Evolutionary conservation across 2,113 vertebrate genomes (phyloP), one percentile per base, ranked within the genome.

Genomic region (Aythya baeri): DNA sequence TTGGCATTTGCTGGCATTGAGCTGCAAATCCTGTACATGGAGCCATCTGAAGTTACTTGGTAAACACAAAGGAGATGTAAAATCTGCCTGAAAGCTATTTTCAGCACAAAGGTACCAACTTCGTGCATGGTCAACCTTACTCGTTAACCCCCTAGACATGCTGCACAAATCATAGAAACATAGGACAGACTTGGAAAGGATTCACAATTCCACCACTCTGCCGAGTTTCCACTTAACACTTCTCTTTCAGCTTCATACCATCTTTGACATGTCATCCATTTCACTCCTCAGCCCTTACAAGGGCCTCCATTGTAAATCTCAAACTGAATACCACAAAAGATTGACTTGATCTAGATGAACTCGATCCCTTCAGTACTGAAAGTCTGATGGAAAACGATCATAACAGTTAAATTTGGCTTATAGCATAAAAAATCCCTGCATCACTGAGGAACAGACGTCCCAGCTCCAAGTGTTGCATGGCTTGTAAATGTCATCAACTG

Each of bases 1-100:
- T 84, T 89, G 52, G 43, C 58, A 67, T 88, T 95, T 94, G 18
- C 67, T 88, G 52, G 57, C 43, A 81, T 22, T 80, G 57, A 92
- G 79, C 82, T 77, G 36, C 1, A 4, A 93, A 88, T 71, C 36
- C 22, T 71, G 27, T 55, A 46, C 5, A 2, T 5, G 16, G 9
- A 90, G 49, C 44, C 79, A 91, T 29, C 25, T 76, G 27, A 94
- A 88, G 49, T 81, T 77, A 63, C 38, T 57, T 7, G 22, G 72
- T 57, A 80, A 93, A 93, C 49, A 78, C 41, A 44, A 86, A 83
- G 38, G 65, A 91, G 36, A 26, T 49, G 13, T 11, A 75, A 78
- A 81, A 93, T 57, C 36, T 81, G 29, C 43, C 25, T 10, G 4
- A 72, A 89, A 85, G 7, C 17, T 73, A 54, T 17, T 75, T 88